Conservation (phyloP, 2,888 invertebrate species). For the Fragum whitleyi region DNA sequence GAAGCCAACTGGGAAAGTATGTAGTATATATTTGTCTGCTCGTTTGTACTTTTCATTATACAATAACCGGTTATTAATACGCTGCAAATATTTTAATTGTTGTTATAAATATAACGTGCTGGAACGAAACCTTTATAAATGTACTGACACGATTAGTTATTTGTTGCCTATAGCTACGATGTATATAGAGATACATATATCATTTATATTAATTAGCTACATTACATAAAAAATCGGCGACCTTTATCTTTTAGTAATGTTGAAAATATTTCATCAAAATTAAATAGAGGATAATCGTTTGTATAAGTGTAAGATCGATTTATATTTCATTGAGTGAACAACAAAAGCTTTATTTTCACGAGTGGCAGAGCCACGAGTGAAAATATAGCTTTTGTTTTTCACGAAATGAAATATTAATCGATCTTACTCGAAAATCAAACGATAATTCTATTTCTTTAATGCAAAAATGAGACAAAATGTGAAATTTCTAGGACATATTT, state of each 20-base stretch:
- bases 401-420: too few species aligned
- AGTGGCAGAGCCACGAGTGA: too few species aligned
- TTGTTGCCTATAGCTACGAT: neutral
- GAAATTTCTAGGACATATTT: too few species aligned
- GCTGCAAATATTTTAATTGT: neutral
- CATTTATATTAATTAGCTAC: slow-evolving; percentile 1
- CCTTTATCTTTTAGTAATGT: neutral
- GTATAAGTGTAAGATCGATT: too few species aligned
- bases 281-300: too few species aligned
- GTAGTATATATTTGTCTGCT: neutral
- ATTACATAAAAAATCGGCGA: neutral
- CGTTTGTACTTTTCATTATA: neutral
- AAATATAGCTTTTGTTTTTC: too few species aligned
- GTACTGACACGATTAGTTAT: neutral
- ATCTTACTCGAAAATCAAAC: too few species aligned
- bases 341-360: too few species aligned
- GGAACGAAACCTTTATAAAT: neutral
- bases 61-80: neutral
- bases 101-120: neutral
- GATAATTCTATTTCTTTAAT: too few species aligned
- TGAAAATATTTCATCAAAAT: neutral
- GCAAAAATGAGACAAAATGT: too few species aligned
- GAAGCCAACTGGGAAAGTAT: neutral
- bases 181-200: slow-evolving; percentile 3
- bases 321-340: too few species aligned